Base-by-base conservation (phyloP, 2,888 invertebrate genomes). In the Sicus ferrugineus region DNA sequence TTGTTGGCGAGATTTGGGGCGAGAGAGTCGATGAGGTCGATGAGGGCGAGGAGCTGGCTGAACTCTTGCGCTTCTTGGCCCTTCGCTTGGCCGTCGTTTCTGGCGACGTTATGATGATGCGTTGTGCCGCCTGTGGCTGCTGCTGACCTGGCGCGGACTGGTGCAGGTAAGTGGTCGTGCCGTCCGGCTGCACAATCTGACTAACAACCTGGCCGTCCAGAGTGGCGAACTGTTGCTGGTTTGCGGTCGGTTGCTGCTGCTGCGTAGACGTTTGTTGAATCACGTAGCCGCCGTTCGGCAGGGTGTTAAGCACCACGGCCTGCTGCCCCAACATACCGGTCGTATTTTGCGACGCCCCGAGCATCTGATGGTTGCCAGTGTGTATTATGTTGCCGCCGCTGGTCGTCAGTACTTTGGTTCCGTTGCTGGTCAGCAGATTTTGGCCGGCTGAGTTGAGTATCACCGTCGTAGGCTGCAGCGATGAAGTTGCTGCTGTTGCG, bases 281-380 rank as follows among this genome's bases (percentile, higher is more conserved):
- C 6, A 94, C 90, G 75, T 93, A 92, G 0, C 93, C 93, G 0
- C 93, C 93, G 21, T 92, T 88, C 62, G 91, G 92, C 72, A 94
- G 85, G 0, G 94, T 90, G 79, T 95, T 95, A 1, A 95, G 91
- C 5, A 95, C 88, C 0, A 94, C 92, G 0, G 93, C 91, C 31
- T 92, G 92, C 79, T 76, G 76, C 31, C 92, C 92, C 34, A 74
- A 71, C 68, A 76, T 77, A 68, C 75, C 72, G 26, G 75, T 71
- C 54, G 75, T 72, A 16, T 75, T 70, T n/a, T n/a, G n/a, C n/a
- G n/a, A n/a, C n/a, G n/a, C n/a, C n/a, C n/a, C n/a, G 62, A 73
- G 71, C n/a, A 73, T 66, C 58, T 77, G 77, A 30, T 75, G 72
- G 34, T 71, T 71, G 28, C 76, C 74, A 19, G 76, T 54, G 31